Base-by-base conservation (phyloP, 2,888 invertebrate species). In the Trichacis sp. region DNA sequence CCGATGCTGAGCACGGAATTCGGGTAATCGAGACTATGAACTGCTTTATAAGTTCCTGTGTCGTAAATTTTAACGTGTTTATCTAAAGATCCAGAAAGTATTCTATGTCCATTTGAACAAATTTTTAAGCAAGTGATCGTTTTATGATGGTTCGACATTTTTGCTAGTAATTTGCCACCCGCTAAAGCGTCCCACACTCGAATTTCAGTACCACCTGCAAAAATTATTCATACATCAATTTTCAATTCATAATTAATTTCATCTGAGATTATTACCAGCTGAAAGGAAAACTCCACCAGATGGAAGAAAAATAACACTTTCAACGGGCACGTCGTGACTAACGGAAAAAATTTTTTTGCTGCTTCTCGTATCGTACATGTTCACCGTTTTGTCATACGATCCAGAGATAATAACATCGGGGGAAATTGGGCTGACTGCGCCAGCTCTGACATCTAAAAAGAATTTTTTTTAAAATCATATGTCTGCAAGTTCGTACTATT, bases 51-150 rank as follows among this genome's bases (percentile, higher is more conserved):
- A 1, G 92, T 92, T 24, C 91, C 88, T 24, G 94, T 88, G 81
- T 97, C 97, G 84, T 95, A 96, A 69, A 98, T 89, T 86, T 97
- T 97, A 0, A 97, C 93, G 85, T 96, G 96, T 68, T 95, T 90
- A 84, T 99, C 98, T 56, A 98, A 87, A 1, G 96, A 95, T 0
- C 93, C 95, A 0, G 97, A 96, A 73, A 98, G 84, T 15, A 98
- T 87, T 76, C 95, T 89, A 69, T 90, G 92, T 18, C 93, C 93
- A 77, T 93, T 90, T 42, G 92, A 92, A 18, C 94, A 94, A 64
- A 97, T 88, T 69, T 90, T 87, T 48, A 98, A 83, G 69, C 93
- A 92, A 0, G 97, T 98, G 0, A 98, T 91, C 0, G 97, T 96
- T 87, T 98, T 98, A 84, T 97, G 96, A 85, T 99, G 98, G 74